Evolutionary conservation across 2,888 invertebrate species (phyloP).

Genomic region (Pristionchus arcanus): DNA sequence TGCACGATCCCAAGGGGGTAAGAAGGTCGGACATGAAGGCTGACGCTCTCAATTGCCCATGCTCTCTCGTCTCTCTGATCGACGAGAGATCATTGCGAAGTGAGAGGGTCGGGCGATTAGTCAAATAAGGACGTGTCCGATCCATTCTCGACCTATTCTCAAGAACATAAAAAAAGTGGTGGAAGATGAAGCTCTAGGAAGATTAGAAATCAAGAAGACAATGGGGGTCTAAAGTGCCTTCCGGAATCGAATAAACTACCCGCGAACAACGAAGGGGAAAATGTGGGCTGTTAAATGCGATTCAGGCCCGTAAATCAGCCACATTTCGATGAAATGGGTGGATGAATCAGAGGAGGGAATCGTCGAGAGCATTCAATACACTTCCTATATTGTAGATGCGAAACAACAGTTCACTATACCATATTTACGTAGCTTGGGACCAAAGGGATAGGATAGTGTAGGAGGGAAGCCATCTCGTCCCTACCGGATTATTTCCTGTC

Average conservation of each 20-base stretch:
- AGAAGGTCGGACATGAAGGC: not conserved
- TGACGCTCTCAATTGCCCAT: too few relatives aligned
- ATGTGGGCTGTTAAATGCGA: conserved; percentile 27
- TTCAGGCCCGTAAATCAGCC: conserved; percentile 24
- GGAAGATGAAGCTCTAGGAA: not conserved
- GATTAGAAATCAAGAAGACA: conserved; percentile 9
- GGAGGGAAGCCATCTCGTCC: not conserved
- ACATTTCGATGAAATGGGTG: not conserved
- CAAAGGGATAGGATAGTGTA: not conserved
- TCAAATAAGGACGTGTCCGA: not conserved
- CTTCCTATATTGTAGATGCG: not conserved
- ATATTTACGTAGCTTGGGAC: not conserved
- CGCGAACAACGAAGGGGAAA: not conserved
- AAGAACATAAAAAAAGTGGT: not conserved
- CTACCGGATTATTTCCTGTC: not conserved
- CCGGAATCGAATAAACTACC: not conserved
- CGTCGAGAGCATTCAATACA: not conserved
- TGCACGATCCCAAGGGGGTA: not conserved
- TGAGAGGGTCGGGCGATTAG: too few relatives aligned
- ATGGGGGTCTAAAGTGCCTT: not conserved
- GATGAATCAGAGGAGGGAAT: conserved; percentile 8
- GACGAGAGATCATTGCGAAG: too few relatives aligned
- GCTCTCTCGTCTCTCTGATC: too few relatives aligned
- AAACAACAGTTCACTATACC: not conserved
- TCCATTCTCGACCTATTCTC: not conserved